Percentiles rank a stretch among this genome's conserved stretches.
Conservation (phyloP, 2,888 invertebrate genomes). For the Pollenia amentaria region DNA sequence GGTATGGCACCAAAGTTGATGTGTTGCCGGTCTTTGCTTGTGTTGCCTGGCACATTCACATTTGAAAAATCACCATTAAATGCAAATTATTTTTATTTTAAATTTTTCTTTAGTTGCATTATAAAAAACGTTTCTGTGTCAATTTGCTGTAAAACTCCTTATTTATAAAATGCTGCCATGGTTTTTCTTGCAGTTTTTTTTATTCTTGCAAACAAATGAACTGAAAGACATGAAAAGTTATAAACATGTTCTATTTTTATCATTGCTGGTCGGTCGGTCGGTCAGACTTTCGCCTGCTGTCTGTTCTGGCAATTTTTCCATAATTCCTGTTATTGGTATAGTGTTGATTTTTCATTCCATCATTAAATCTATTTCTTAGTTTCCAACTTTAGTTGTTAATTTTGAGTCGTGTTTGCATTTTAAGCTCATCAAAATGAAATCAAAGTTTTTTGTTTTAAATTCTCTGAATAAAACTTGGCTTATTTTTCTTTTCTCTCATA, state of each 20-base stretch:
- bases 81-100: conserved; percentile 74
- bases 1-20: background rate
- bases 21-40: conserved; percentile 1
- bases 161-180: conserved; percentile 11
- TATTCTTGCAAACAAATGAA: conserved; percentile 2
- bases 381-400: conserved; percentile 55
- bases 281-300: background rate
- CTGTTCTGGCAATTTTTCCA: conserved; percentile 37
- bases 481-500: conserved; percentile 25
- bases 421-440: conserved; percentile 67
- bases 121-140: conserved; percentile 61
- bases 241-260: conserved; percentile 53
- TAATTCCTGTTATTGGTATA: conserved; percentile 56
- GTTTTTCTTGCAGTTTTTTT: conserved; percentile 15
- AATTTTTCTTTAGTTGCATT: conserved; percentile 44
- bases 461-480: conserved; percentile 56
- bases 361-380: conserved; percentile 57
- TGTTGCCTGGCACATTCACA: conserved; percentile 34
- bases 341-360: conserved; percentile 63
- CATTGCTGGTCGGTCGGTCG: background rate
- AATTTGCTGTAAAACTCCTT: conserved; percentile 53
- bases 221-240: conserved; percentile 20
- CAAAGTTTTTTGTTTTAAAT: conserved; percentile 40
- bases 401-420: conserved; percentile 67
- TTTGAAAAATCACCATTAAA: conserved; percentile 73